Percentiles rank a stretch among this genome's conserved stretches.
Conservation (phyloP, 2,888 invertebrate species). For the Onthophagus sagittarius region DNA sequence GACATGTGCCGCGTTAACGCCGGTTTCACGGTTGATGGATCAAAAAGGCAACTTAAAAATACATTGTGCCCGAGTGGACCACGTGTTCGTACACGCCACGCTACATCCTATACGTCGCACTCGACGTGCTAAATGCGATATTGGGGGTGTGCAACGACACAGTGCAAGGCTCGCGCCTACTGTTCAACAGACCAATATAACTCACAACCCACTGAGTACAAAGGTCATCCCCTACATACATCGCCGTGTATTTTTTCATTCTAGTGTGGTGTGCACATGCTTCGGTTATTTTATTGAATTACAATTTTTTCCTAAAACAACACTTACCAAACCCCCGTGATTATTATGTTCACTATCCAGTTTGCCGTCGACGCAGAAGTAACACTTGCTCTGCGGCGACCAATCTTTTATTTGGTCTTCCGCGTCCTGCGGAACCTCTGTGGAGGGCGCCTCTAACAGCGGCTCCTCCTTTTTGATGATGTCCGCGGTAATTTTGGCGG, state of each 20-base stretch:
- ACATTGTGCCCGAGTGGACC: constrained; percentile 10
- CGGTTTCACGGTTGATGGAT: constrained; percentile 18
- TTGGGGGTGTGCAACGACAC: neutral
- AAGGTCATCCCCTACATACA: neutral
- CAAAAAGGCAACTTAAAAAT: constrained; percentile 22
- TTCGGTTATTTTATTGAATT: neutral
- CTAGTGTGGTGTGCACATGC: neutral
- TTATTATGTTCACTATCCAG: constrained; percentile 55
- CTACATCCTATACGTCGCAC: neutral
- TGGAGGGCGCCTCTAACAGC: constrained; percentile 31
- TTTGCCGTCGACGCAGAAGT: constrained; percentile 77
- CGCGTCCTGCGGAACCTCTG: constrained; percentile 25
- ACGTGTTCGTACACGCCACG: constrained; percentile 16
- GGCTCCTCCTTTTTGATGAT: constrained; percentile 30
- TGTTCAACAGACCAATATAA: neutral
- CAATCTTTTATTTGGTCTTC: constrained; percentile 58
- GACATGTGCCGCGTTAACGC: constrained; percentile 13
- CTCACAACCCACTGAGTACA: neutral
- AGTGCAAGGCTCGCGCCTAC: neutral
- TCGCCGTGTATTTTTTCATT: too few relatives aligned
- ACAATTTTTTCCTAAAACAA: neutral
- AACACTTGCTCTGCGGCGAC: constrained; percentile 76
- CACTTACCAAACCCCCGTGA: constrained; percentile 56
- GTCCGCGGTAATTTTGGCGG: constrained; percentile 23
- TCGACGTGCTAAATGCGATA: neutral